Conservation (phyloP, 2,113 vertebrate species). For the Gopherus evgoodei region DNA sequence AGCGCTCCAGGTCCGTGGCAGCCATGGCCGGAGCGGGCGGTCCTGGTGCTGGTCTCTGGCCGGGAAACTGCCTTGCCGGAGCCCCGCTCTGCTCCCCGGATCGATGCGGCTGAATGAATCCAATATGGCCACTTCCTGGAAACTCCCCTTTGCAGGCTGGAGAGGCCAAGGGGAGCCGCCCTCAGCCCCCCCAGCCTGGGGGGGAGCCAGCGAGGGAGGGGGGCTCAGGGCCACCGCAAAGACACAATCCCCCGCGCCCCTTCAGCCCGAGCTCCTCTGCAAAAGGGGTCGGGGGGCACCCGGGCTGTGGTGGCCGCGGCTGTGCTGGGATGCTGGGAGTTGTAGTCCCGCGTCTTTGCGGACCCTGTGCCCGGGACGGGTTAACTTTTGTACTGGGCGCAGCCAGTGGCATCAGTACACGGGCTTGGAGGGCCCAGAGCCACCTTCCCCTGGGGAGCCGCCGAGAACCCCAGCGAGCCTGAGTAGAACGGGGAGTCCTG, state of each 20-base stretch:
- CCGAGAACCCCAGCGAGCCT: too few species aligned
- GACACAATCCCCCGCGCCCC: too few species aligned
- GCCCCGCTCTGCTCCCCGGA: slow-evolving; percentile 75
- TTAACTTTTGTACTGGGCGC: too few species aligned
- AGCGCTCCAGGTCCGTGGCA: slow-evolving; percentile 90
- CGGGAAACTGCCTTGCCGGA: slow-evolving; percentile 64
- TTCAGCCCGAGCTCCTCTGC: neutral
- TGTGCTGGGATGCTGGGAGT: slow-evolving; percentile 63
- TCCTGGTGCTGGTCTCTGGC: slow-evolving; percentile 9
- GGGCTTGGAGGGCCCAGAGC: too few species aligned
- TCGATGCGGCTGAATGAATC: slow-evolving; percentile 81
- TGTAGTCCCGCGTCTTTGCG: slow-evolving; percentile 48
- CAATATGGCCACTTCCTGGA: slow-evolving; percentile 92
- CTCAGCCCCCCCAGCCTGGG: neutral
- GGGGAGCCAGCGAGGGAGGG: too few species aligned
- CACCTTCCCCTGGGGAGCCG: too few species aligned
- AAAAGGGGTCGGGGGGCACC: neutral
- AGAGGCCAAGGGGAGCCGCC: slow-evolving; percentile 44
- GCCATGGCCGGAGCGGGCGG: slow-evolving; percentile 83
- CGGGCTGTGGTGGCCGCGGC: neutral
- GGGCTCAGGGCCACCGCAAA: neutral
- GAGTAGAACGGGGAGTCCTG: too few species aligned
- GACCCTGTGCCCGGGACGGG: too few species aligned
- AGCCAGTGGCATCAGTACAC: too few species aligned
- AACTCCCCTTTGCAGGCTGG: slow-evolving; percentile 78